Conservation (phyloP, 2,888 invertebrate genomes). For the Colletes collaris region DNA sequence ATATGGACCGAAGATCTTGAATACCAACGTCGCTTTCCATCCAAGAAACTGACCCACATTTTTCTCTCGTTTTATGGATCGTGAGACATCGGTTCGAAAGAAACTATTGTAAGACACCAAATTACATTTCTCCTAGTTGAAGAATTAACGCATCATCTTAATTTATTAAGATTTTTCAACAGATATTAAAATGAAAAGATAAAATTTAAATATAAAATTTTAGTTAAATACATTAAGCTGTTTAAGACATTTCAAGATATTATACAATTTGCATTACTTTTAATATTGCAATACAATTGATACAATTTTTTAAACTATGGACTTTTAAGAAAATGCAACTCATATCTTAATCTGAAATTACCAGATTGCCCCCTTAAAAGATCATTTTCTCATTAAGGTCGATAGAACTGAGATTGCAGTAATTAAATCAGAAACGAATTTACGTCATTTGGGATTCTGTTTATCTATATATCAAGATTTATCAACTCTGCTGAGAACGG, state of each 20-base stretch:
- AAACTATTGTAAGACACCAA: background rate
- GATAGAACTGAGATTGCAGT: background rate
- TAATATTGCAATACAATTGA: too few relatives aligned
- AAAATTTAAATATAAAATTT: too few relatives aligned
- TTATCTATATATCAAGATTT: background rate
- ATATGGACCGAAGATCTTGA: conserved; percentile 24
- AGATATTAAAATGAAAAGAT: too few relatives aligned
- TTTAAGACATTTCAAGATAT: too few relatives aligned
- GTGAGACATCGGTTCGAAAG: background rate
- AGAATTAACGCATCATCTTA: too few relatives aligned
- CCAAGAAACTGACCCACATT: background rate
- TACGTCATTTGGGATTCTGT: background rate
- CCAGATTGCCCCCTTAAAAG: background rate
- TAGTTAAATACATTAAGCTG: too few relatives aligned
- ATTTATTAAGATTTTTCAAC: too few relatives aligned
- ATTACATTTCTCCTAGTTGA: background rate
- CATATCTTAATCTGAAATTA: too few relatives aligned
- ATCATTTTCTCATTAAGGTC: background rate
- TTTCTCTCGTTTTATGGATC: background rate
- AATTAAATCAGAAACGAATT: conserved; percentile 8
- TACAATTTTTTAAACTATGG: too few relatives aligned
- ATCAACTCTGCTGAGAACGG: background rate
- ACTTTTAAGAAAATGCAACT: too few relatives aligned
- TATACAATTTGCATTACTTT: too few relatives aligned
- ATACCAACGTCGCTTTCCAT: background rate